phyloP scores from a whole-genome alignment of 2,888 invertebrate genomes.

The Mermis nigrescens region DNA sequence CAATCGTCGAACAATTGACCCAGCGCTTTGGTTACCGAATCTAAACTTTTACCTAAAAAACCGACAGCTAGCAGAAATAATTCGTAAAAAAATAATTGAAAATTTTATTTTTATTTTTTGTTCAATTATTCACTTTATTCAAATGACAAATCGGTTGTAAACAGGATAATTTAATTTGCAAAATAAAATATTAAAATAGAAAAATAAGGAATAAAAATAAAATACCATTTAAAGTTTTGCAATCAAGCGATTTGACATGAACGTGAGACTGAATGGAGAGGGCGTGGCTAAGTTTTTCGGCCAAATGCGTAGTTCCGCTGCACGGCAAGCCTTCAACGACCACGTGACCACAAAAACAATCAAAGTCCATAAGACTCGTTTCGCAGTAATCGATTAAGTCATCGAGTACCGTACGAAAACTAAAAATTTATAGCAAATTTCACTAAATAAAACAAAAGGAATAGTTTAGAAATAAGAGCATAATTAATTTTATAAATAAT shows the following conservation, averaged over 20 bases:
- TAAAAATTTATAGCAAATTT: no score
- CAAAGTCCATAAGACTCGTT: neutral
- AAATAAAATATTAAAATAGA: no score
- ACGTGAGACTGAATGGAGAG: neutral
- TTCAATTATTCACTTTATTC: no score
- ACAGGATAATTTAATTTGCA: no score
- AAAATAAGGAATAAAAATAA: no score
- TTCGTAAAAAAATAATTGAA: no score
- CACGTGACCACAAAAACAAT: neutral
- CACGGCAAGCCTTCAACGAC: neutral
- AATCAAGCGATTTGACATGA: neutral
- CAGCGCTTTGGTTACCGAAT: neutral
- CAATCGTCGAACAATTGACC: neutral
- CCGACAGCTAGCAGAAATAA: neutral
- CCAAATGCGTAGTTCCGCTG: neutral
- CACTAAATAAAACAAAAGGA: no score
- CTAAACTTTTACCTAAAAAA: neutral
- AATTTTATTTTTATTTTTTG: neutral
- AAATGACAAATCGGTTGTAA: no score
- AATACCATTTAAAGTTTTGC: neutral
- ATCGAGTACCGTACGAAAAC: no score
- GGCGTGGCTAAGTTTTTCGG: neutral
- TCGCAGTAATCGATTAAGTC: neutral
- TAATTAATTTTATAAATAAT: no score
- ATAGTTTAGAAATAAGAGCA: no score